Evolutionary conservation across 2,113 vertebrate species (phyloP), one percentile per base, ranked within the genome.

Genomic region (Spheniscus mendiculus): DNA sequence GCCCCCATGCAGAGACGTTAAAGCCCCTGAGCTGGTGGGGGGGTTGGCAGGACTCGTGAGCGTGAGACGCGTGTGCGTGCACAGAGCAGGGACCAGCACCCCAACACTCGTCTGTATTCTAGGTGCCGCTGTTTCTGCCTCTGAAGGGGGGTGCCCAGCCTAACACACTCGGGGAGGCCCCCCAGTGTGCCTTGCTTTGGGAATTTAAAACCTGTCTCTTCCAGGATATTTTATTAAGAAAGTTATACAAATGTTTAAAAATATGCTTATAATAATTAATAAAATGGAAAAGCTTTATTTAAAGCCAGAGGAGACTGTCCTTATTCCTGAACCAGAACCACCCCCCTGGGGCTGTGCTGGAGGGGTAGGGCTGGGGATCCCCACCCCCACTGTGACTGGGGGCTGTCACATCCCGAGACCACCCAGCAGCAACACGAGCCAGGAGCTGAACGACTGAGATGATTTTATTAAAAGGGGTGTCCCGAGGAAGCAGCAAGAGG

Each of bases 231-330:
- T 95, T 98, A 98, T 97, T 97, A 89, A 96, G 96, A 97, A 98
- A 96, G 96, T 97, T 98, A 98, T 98, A 98, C 97, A 97, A 98
- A 98, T 96, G 97, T 98, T 97, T 97, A 96, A 97, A 95, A 88
- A 97, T 97, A 92, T 96, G 97, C 98, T 97, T 98, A 96, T 98
- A 97, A 97, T 98, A 97, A 98, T 98, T 97, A 98, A 98, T 98
- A 98, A 98, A 98, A 87, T 9, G 67, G 65, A 91, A 89, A 95
- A 95, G 98, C 98, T 98, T 98, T 98, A 98, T 98, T 98, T 98
- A 98, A 98, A 97, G 96, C 89, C 92, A 50, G 80, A 34, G 65
- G 44, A 76, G 52, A 23, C 17, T 38, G 40, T 93, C 47, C 34
- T 91, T 63, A 63, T 83, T 96, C 18, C 90, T 65, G 53, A 58